A percentile compares a stretch with the other conserved stretches of the same genome.
Conservation (phyloP, 2,888 invertebrate species). For the Amiota communis region DNA sequence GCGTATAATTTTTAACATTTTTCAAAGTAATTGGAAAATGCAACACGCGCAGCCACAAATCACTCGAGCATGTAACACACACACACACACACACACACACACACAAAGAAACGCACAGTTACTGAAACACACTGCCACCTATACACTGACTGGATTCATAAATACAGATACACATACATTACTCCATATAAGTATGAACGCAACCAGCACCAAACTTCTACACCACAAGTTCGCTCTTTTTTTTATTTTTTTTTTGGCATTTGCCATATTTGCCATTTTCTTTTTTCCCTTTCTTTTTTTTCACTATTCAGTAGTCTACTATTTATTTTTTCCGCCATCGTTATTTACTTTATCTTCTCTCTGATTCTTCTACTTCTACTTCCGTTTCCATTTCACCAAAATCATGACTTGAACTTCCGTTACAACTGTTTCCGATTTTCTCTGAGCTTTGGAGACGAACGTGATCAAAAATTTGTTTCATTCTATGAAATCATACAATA, state of each 20-base stretch:
- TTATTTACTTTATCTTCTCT: too few species aligned
- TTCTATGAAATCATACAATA: too few species aligned
- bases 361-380: too few species aligned
- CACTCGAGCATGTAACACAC: conserved; percentile 1
- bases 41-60: conserved; percentile 6
- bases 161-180: neutral
- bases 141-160: neutral
- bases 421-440: too few species aligned
- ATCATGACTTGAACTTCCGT: too few species aligned
- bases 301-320: too few species aligned
- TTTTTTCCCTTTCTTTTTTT: neutral
- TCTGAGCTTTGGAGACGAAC: too few species aligned
- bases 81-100: neutral
- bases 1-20: neutral
- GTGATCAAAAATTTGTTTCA: too few species aligned
- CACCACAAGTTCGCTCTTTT: neutral
- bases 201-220: neutral
- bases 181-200: neutral
- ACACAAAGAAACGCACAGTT: neutral
- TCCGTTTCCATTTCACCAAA: too few species aligned
- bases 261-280: neutral
- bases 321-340: too few species aligned
- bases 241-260: neutral
- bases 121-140: neutral
- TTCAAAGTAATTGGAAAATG: neutral